These are phyloP conservation scores for Mormyrus lacerda DNA, from an alignment of 2,113 vertebrate genomes.

Conservation along the genomic window DNA sequence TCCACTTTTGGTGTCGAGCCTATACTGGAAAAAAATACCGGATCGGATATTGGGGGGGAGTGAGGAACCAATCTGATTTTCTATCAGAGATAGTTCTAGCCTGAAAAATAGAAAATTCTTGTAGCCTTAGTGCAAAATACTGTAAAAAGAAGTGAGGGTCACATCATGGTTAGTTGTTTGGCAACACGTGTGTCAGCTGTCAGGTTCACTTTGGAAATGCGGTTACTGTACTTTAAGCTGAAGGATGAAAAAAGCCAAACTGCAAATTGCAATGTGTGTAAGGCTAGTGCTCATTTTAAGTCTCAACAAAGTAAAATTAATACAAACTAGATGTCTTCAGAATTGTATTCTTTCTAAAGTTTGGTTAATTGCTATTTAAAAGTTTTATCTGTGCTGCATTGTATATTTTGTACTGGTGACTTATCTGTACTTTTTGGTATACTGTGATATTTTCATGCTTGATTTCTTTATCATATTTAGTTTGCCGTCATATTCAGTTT, in stretches of 20 bases:
- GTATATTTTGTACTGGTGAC: not conserved
- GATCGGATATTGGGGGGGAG: not conserved
- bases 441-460: not conserved
- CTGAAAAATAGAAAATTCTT: not conserved
- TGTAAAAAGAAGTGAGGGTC: not conserved
- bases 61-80: not conserved
- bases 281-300: not conserved
- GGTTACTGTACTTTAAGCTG: not conserved
- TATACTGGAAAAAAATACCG: not conserved
- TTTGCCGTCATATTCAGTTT: not conserved
- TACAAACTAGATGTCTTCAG: not conserved
- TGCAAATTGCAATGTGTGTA: not conserved
- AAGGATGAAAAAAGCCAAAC: not conserved
- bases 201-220: not conserved
- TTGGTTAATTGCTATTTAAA: too few species aligned
- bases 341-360: not conserved
- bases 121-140: not conserved
- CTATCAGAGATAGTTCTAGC: not conserved
- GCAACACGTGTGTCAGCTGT: not conserved
- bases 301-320: not conserved
- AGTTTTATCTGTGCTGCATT: not conserved
- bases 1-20: not conserved
- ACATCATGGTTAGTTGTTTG: not conserved
- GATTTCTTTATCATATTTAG: not conserved
- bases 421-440: not conserved